Evolutionary conservation across 2,797 vertebrate species (phyloP), one percentile per base, ranked within the genome.

Genomic region (Oophaga sylvatica): DNA sequence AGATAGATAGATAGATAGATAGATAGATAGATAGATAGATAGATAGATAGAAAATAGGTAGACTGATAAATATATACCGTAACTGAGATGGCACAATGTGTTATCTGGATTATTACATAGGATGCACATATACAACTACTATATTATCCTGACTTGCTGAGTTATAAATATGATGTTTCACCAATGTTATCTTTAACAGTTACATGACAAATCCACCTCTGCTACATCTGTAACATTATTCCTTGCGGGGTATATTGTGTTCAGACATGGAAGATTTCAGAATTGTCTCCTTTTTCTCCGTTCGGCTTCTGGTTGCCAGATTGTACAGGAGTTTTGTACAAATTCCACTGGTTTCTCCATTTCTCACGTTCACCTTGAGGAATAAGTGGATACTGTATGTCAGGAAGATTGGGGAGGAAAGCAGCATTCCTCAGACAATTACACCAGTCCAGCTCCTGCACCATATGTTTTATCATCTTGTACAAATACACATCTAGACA

Each of bases 391-490:
- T 26, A 26, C 26, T 26, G 26, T 26, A 81, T 85, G 87, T 83
- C 78, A 77, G 87, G 83, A 88, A 85, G 87, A 85, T 81, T 88
- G 81, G 78, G 67, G 59, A 12, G 82, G 87, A 88, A 85, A 88
- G 65, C 81, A 73, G 70, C 87, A 88, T 88, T 88, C 78, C 83
- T 76, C 13, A 81, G 78, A 85, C 87, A 88, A 85, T 85, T 85
- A 85, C 68, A 81, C 68, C 22, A 60, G 80, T 65, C 41, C 60
- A 78, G 80, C 76, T 65, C 65, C 83, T 85, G 29, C 53, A 81
- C 87, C 87, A 81, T 81, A 85, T 85, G 87, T 88, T 85, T 88
- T 88, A 81, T 88, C 87, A 85, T 81, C 83, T 81, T 88, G 83
- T 88, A 84, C 82, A 88, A 88, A 88, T 81, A 88, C 67, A 88